phyloP scores from a whole-genome alignment of 2,113 vertebrate genomes.

The Sturnira hondurensis region DNA sequence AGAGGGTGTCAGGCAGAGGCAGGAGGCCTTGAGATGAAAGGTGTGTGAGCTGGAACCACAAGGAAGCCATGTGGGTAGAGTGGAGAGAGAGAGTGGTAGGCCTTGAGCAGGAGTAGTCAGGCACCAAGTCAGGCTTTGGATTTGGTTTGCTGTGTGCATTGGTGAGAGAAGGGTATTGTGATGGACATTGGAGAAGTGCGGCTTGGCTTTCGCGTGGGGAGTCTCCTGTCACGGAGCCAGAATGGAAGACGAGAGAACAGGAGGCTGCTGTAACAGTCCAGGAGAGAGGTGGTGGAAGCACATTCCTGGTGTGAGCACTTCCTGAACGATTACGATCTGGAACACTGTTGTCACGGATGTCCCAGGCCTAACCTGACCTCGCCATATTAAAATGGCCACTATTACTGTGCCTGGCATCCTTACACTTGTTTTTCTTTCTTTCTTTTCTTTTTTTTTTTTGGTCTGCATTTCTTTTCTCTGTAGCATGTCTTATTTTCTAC shows the following conservation, averaged over 20 bases:
- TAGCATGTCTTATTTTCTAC: neutral
- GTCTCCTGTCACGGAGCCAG: neutral
- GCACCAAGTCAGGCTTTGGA: neutral
- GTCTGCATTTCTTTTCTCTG: neutral
- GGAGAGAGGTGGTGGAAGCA: too few species aligned
- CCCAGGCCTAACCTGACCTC: too few species aligned
- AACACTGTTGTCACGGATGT: too few species aligned
- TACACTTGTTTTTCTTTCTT: neutral
- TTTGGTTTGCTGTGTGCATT: neutral
- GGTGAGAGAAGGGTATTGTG: neutral
- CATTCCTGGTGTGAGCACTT: neutral
- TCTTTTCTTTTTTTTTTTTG: too few species aligned
- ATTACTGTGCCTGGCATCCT: neutral
- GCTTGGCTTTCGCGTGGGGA: neutral
- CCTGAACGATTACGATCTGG: accelerated
- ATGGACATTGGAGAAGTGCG: neutral
- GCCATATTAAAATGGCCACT: too few species aligned
- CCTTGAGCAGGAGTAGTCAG: neutral
- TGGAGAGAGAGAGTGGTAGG: neutral
- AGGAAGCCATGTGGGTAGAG: neutral
- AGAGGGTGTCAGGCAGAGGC: neutral
- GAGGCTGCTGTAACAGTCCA: too few species aligned
- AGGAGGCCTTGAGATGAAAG: neutral
- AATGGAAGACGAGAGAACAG: neutral
- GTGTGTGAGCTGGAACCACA: neutral